Evolutionary conservation across 1,140 invertebrate genomes (phyloP), one percentile per base, ranked within the genome.

Genomic region (Manduca sexta): DNA sequence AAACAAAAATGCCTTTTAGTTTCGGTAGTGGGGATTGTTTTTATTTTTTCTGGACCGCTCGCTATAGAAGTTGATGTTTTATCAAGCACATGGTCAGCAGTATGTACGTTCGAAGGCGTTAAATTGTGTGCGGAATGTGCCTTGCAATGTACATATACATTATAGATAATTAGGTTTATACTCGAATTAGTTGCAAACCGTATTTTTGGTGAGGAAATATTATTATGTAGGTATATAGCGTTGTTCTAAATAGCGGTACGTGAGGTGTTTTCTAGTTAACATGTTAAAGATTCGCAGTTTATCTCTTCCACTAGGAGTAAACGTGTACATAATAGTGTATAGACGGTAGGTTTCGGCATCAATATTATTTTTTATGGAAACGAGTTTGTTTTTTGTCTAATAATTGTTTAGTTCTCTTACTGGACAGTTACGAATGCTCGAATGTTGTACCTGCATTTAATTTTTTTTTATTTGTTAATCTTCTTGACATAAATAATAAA

Each of bases 401-500:
- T 81, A 74, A 76, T 81, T 69, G 74, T 81, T 78, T 82, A 75
- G 73, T 73, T 78, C 83, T 79, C 64, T 81, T 74, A 80, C 71
- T 76, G 70, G 82, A 84, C 83, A 87, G 83, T 80, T 73, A 74
- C 59, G 66, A 70, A 84, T 86, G 84, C 86, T 87, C 84, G 86
- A 86, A 84, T 85, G 74, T 85, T 86, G 86, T 87, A 87, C 86
- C 86, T 87, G 86, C 84, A 86, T 87, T 86, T 86, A 85, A 81
- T 79, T 79, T 72, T 73, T 76, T 84, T 80, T 79, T 74, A 71
- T 80, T 84, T 76, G 71, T 81, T 83, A 72, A 71, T 80, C 73
- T 62, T 60, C 59, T 85, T 79, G 78, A 83, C 76, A 82, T 82
- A 80, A 75, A 75, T 81, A 77, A 79, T 78, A 77, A 75, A 69